Evolutionary conservation across 2,113 vertebrate species (phyloP).

Genomic region (Bubo scandiacus): DNA sequence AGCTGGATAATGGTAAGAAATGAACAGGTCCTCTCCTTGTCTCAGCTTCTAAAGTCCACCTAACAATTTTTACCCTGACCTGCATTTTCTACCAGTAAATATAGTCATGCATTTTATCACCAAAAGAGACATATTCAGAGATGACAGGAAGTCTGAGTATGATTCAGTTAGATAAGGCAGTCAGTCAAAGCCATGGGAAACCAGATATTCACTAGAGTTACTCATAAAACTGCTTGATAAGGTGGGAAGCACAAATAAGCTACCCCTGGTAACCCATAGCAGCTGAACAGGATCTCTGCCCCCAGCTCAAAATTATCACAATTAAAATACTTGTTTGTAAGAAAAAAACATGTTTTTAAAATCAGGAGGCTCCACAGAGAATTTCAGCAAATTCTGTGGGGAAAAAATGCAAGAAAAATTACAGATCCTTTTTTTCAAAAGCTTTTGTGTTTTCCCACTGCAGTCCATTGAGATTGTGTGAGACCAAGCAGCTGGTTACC

Average conservation of each 20-base stretch:
- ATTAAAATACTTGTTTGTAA: not conserved
- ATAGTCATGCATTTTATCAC: not conserved
- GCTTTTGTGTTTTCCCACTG: not conserved
- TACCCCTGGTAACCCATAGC: not conserved
- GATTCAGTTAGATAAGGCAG: slow-evolving; percentile 19
- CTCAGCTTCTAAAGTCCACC: not conserved
- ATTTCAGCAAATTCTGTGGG: not conserved
- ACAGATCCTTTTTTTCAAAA: not conserved
- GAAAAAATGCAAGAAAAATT: not conserved
- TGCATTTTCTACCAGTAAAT: slow-evolving; percentile 36
- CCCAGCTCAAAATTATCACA: not conserved
- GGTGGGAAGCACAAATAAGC: not conserved
- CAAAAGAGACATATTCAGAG: slow-evolving; percentile 3
- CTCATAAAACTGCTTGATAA: not conserved
- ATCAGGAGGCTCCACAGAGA: not conserved
- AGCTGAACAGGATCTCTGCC: not conserved
- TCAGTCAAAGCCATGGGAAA: not conserved
- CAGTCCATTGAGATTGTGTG: not conserved
- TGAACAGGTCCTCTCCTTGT: not conserved
- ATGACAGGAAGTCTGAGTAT: slow-evolving; percentile 5
- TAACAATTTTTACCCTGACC: not conserved
- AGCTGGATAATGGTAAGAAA: not conserved
- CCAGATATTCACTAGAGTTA: not conserved
- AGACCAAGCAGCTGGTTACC: not conserved
- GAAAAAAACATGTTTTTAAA: not conserved